Base-by-base conservation (phyloP, 2,113 vertebrate genomes). In the Willisornis vidua region DNA sequence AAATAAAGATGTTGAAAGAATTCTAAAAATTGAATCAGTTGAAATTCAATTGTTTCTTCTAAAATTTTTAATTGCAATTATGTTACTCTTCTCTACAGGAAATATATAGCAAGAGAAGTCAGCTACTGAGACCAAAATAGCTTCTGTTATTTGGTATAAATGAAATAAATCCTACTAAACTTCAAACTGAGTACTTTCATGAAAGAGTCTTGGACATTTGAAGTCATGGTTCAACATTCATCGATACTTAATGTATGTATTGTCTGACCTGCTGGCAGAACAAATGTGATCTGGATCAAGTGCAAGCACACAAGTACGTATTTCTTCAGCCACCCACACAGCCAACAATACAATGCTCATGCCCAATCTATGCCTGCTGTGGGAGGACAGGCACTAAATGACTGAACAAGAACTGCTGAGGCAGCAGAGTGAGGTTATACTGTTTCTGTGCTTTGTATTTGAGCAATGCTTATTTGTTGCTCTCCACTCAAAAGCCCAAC, bases 341-440 rank as follows among this genome's bases (percentile, higher is more conserved):
- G 48, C 23, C 57, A 93, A 46, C 15, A 83, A 43, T 58, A 49
- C 63, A 85, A 73, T 49, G 12, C 57, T 87, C 39, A 17, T 59
- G 85, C 82, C 85, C 86, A 84, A 83, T 83, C 75, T 77, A 1
- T 43, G 58, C 49, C 63, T 83, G 67, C 63, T 73, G 75, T 85
- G 82, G 79, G 79, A 90, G 72, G 59, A 92, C 90, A 92, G 71
- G 86, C 5, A 5, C 33, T 87, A 83, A 94, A 70, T 35, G 74
- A 63, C 25, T 80, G 89, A 83, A 46, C 22, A 72, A 70, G 66
- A 96, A 72, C n/a, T 94, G 87, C 94, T 94, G 90, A 91, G 78
- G 31, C 58, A 90, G 94, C 92, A 93, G 35, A 87, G 37, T n/a
- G 46, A 62, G 59, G 17, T 43, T 88, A 9, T 13, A 35, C 59